phyloP scores from a whole-genome alignment of 2,888 invertebrate genomes.

The Phanerotoma sp. region DNA sequence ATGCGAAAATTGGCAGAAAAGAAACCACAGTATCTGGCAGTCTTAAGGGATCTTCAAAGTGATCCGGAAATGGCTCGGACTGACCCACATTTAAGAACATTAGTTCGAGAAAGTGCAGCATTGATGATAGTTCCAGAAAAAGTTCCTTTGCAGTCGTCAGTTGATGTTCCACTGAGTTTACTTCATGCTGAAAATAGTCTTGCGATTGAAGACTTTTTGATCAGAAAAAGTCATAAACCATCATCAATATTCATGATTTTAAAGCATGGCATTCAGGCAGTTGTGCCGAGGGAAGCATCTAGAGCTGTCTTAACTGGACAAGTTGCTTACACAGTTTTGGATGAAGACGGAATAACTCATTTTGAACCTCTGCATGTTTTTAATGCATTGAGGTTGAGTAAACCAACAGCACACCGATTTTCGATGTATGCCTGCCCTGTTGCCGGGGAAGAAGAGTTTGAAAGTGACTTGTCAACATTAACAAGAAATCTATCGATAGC shows the following conservation, averaged over 20 bases:
- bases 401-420: conserved; percentile 67
- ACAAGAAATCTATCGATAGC: conserved; percentile 45
- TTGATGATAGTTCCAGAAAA: conserved; percentile 70
- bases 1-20: conserved; percentile 72
- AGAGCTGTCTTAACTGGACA: conserved; percentile 73
- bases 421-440: conserved; percentile 68
- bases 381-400: conserved; percentile 68
- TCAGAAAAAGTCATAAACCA: conserved; percentile 62
- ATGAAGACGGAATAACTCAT: conserved; percentile 73
- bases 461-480: conserved; percentile 46
- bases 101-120: conserved; percentile 73
- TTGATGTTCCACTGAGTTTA: conserved; percentile 70
- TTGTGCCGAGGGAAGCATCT: conserved; percentile 75
- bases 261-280: conserved; percentile 73
- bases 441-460: conserved; percentile 60
- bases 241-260: conserved; percentile 69
- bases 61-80: conserved; percentile 69
- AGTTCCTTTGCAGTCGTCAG: conserved; percentile 64
- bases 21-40: conserved; percentile 65
- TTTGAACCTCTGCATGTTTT: conserved; percentile 77
- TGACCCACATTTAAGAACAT: conserved; percentile 69
- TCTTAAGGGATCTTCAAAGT: conserved; percentile 65
- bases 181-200: conserved; percentile 70
- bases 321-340: conserved; percentile 74
- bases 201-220: conserved; percentile 75